A percentile compares a stretch with the other conserved stretches of the same genome.
Conservation (phyloP, 2,888 invertebrate genomes). For the Aleiodes testaceus region DNA sequence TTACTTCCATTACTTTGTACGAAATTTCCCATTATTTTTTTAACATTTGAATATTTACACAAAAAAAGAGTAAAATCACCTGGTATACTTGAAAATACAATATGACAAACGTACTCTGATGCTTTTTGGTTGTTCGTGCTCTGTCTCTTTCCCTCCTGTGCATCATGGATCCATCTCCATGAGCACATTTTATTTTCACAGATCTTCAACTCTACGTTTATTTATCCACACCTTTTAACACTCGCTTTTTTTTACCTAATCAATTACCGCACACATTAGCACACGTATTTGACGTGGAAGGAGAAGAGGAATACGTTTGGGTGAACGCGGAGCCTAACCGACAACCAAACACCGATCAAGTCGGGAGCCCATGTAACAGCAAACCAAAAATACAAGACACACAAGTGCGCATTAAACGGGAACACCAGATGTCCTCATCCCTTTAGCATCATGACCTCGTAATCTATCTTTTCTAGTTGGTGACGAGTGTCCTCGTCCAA, state of each 20-base stretch:
- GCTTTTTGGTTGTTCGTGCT: slow-evolving; percentile 61
- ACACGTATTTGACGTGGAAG: background rate
- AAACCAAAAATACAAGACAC: slow-evolving; percentile 50
- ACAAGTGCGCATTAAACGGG: slow-evolving; percentile 56
- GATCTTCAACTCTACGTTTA: slow-evolving; percentile 1
- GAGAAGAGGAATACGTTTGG: slow-evolving; percentile 18
- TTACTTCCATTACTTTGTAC: background rate
- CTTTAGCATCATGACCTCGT: slow-evolving; percentile 50
- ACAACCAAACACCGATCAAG: slow-evolving; percentile 18
- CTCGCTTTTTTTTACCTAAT: background rate
- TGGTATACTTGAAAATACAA: slow-evolving; percentile 43
- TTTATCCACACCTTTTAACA: slow-evolving; percentile 17
- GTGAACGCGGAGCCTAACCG: background rate
- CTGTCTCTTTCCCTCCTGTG: slow-evolving; percentile 66
- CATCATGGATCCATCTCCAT: slow-evolving; percentile 61
- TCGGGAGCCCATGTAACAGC: slow-evolving; percentile 3
- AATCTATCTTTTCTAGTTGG: slow-evolving; percentile 44
- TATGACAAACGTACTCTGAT: slow-evolving; percentile 63
- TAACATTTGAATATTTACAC: background rate
- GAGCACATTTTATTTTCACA: slow-evolving; percentile 52
- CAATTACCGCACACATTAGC: slow-evolving; percentile 11
- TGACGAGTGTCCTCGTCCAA: slow-evolving; percentile 28
- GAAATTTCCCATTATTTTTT: too few species aligned
- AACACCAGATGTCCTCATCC: slow-evolving; percentile 54
- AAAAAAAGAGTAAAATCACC: slow-evolving; percentile 26